A percentile compares a stretch with the other conserved stretches of the same genome.
Conservation (phyloP, 2,113 vertebrate species). For the Dascyllus trimaculatus region DNA sequence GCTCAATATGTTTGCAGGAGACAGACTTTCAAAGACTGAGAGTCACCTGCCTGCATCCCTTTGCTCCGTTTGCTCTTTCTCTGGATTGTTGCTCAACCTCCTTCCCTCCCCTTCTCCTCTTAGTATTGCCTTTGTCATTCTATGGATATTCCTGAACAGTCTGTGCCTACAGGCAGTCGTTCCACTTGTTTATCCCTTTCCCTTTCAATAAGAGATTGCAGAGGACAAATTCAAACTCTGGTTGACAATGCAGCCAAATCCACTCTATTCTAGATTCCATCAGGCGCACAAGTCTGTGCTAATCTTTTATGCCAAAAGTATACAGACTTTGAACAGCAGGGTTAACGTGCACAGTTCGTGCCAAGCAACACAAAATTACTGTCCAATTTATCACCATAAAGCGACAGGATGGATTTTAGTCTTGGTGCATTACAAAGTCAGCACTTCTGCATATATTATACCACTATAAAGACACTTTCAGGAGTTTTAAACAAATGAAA, state of each 20-base stretch:
- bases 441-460: background rate
- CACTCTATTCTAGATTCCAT: constrained; percentile 45
- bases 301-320: constrained; percentile 45
- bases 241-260: constrained; percentile 66
- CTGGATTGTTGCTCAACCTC: constrained; percentile 57
- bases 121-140: constrained; percentile 51
- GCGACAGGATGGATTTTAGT: constrained; percentile 2
- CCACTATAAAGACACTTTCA: background rate
- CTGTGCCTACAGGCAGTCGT: constrained; percentile 52
- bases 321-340: constrained; percentile 7
- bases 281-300: constrained; percentile 30
- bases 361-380: constrained; percentile 40
- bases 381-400: constrained; percentile 37
- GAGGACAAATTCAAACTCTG: constrained; percentile 60
- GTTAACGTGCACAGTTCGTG: constrained; percentile 35
- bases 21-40: constrained; percentile 52
- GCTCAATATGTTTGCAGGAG: constrained; percentile 70
- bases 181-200: constrained; percentile 73
- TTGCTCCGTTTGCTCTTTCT: constrained; percentile 54
- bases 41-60: constrained; percentile 60
- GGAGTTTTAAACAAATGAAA: background rate
- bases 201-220: constrained; percentile 60
- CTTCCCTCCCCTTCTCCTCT: constrained; percentile 16
- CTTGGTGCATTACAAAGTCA: constrained; percentile 2
- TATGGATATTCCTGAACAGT: constrained; percentile 60